Base-by-base conservation (phyloP, 2,113 vertebrate genomes). In the Ammospiza nelsoni region DNA sequence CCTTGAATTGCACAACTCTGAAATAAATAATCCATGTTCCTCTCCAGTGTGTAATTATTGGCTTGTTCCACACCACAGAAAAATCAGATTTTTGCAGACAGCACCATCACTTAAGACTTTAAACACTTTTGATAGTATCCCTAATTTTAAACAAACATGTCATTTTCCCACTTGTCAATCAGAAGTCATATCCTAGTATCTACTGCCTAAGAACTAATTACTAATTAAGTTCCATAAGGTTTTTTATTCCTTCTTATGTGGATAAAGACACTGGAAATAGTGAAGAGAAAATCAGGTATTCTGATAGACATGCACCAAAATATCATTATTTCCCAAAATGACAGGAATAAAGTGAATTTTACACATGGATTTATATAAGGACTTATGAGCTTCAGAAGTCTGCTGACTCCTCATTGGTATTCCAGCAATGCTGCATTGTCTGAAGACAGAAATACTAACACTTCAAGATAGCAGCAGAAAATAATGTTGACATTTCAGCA, bases 401-500 rank as follows among this genome's bases (percentile, higher is more conserved):
- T 41, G 23, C 71, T 43, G 46, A 69, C 55, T 89, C 57, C 59
- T 76, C 14, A 5, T 63, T 91, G n/a, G 46, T 83, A 96, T 94
- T 89, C 84, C 16, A 89, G 68, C 31, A 91, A 52, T 5, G 33
- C 33, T 79, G 43, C 41, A 55, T 28, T 91, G 66, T 71, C 65
- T 73, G 55, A 58, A 55, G 33, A 91, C 3, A 2, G 61, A 94
- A 91, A 85, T 66, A 54, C 62, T 46, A 52, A 58, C 37, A 57
- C 37, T 94, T 74, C 37, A 69, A 91, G 48, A 90, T 6, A 93
- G 68, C 3, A 91, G 54, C 18, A 8, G 48, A 88, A 71, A 85
- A 85, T 62, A 94, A 93, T 78, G 88, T 62, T 91, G 95, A 87
- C 51, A 83, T 92, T 92, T 83, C 23, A 59, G 58, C 5, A 5